Evolutionary conservation across 2,888 invertebrate species (phyloP).

Genomic region (Hirtodrosophila trivittata): DNA sequence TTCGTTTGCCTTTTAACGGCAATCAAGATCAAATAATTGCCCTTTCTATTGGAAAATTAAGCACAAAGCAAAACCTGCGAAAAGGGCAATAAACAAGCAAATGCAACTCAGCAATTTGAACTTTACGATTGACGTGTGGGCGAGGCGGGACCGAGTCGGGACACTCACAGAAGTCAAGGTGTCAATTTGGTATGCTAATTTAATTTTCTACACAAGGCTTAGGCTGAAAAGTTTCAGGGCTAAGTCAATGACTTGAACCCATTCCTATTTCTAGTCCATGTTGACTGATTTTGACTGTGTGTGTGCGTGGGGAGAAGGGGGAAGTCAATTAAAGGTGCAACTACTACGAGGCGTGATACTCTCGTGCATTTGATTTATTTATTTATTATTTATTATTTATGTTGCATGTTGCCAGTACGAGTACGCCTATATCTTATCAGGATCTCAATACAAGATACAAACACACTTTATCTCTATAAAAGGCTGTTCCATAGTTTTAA

Average conservation of each 20-base stretch:
- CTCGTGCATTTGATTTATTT: conserved; percentile 6
- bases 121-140: conserved; percentile 15
- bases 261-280: not conserved
- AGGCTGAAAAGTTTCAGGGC: conserved; percentile 12
- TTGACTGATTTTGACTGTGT: too few species aligned
- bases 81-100: conserved; percentile 23
- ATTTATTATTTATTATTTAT: conserved; percentile 19
- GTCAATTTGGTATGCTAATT: conserved; percentile 41
- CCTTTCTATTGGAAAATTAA: conserved; percentile 31
- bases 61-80: conserved; percentile 10
- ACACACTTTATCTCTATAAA: conserved; percentile 1
- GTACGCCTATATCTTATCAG: conserved; percentile 20
- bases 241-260: conserved; percentile 20
- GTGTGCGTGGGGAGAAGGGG: not conserved
- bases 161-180: conserved; percentile 25
- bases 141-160: conserved; percentile 1
- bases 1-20: conserved; percentile 16
- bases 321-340: conserved; percentile 12
- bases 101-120: conserved; percentile 7
- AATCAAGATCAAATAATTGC: conserved; percentile 40
- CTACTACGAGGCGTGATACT: not conserved
- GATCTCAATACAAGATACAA: conserved; percentile 18
- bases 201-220: conserved; percentile 13
- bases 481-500: not conserved
- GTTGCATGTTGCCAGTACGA: conserved; percentile 12